Evolutionary conservation across 2,888 invertebrate genomes (phyloP), one percentile per base, ranked within the genome.

Genomic region (Nephrotoma flavescens): DNA sequence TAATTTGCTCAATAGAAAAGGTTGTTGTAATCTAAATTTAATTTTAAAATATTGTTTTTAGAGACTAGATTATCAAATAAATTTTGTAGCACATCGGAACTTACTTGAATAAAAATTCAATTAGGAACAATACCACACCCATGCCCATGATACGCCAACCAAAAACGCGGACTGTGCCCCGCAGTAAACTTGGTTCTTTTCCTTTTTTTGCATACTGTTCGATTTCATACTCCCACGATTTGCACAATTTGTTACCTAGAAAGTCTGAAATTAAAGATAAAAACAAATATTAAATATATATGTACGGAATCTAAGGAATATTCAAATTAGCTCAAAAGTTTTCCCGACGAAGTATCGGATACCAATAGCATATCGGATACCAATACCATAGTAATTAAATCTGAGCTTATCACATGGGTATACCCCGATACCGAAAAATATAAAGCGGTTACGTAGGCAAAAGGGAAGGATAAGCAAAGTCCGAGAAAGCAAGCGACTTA

Each of bases 31-130:
- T 83, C 87, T 87, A 83, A 71, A 86, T 47, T 83, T 42, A 86
- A 83, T 44, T 83, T 44, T 42, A 52, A 19, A 15, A 42, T 42
- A 42, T 42, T 52, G 42, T 42, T 57, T 57, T 86, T 57, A 86
- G 31, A 31, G 31, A 31, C 7, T 19, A 5, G 15, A 41, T 41
- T 85, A 41, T 41, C 11, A 41, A 12, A 71, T 31, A 31, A 86
- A 31, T n/a, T 31, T 47, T 85, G 5, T 6, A 31, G 31, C 31
- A 31, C 31, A 41, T 6, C n/a, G n/a, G 31, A 84, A 89, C 89
- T 89, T 89, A 92, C 91, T 90, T 93, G 89, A 95, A 92, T 84
- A 93, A 92, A 89, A 95, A 93, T 90, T 95, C 95, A 91, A 94
- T 92, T 87, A 94, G 87, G 41, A 94, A 92, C 52, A 94, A 90